These are phyloP conservation scores for Apomyelois bistriatella DNA, from an alignment of 2,888 invertebrate genomes.

Conservation along the genomic window DNA sequence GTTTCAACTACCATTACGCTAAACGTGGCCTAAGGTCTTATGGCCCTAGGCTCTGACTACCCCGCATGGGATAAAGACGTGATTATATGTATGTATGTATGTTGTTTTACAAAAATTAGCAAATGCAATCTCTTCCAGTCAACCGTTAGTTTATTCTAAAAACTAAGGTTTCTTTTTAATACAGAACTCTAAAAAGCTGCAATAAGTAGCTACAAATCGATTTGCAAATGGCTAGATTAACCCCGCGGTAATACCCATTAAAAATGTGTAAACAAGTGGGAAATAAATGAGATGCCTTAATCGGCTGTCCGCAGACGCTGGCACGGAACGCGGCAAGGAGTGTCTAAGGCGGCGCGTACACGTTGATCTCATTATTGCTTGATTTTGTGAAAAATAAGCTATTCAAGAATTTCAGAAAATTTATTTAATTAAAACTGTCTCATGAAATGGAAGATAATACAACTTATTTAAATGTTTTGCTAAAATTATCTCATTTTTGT, in stretches of 20 bases:
- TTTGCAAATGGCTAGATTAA: constrained; percentile 1
- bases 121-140: too few species aligned
- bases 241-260: constrained; percentile 11
- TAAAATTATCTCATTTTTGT: too few species aligned
- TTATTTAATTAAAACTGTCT: too few species aligned
- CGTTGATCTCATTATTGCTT: not conserved
- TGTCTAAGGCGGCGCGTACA: constrained; percentile 13
- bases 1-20: too few species aligned
- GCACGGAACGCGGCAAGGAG: constrained; percentile 20
- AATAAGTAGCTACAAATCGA: constrained; percentile 4
- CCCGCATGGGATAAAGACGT: too few species aligned
- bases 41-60: too few species aligned
- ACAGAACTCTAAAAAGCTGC: not conserved
- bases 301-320: constrained; percentile 18
- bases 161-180: not conserved
- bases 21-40: too few species aligned
- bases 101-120: too few species aligned
- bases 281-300: constrained; percentile 29
- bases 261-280: constrained; percentile 25
- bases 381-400: not conserved
- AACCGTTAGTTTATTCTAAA: too few species aligned
- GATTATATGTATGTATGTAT: too few species aligned
- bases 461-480: too few species aligned
- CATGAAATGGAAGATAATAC: too few species aligned
- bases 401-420: not conserved